Evolutionary conservation across 2,888 invertebrate species (phyloP), one percentile per base, ranked within the genome.

Genomic region (Xestia sexstrigata): DNA sequence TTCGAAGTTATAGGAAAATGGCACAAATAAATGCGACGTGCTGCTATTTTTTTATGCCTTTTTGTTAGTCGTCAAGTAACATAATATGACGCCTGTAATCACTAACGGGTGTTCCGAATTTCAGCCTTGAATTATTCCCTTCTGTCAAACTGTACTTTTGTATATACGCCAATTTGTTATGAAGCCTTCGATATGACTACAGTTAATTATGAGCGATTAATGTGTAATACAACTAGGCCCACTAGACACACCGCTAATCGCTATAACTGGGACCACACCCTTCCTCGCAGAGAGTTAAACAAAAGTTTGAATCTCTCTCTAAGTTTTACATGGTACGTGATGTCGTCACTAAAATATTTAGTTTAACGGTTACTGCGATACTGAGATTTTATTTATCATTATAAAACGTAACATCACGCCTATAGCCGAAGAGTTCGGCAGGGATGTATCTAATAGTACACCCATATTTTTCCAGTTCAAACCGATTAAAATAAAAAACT

Each of bases 251-350:
- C 13, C 66, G 73, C 74, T 78, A 0, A 4, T 11, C 66, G 73
- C 74, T 78, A 0, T 6, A 15, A 83, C n/a, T 80, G 67, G 69
- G 49, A 70, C 79, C 84, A 71, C 58, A 70, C 78, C 84, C 17
- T 74, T 42, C 39, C 68, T 63, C 7, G 20, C 35, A 42, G 11
- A 75, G 52, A 73, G 42, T 70, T 70, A 65, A 70, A 78, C 75
- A 74, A 82, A 87, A 84, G 66, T 69, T 88, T 74, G 69, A 63
- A 71, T 73, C 45, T 55, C 26, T 73, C 49, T 55, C 23, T n/a
- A 84, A 83, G 87, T 82, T 84, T 84, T 67, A 70, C 79, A 68
- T 23, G 70, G 30, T 72, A 79, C 78, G 76, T 78, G 87, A 86
- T 82, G 63, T 70, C 65, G 58, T 67, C 45, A 58, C 13, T 67